Evolutionary conservation across 2,113 vertebrate species (phyloP), one percentile per base, ranked within the genome.

Genomic region (Lepus americanus): DNA sequence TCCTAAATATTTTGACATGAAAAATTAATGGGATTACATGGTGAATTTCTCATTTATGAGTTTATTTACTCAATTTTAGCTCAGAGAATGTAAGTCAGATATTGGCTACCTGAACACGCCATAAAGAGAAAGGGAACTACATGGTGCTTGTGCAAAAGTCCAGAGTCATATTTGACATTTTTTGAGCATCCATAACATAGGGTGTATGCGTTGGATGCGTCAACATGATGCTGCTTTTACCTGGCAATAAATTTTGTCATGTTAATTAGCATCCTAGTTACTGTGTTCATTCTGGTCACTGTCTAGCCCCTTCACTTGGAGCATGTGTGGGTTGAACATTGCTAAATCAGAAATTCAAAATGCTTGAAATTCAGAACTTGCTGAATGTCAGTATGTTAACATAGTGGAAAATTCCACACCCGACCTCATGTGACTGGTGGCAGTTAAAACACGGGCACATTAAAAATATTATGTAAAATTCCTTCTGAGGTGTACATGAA

Each of bases 41-140:
- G 20, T 55, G 44, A 67, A 73, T 59, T 82, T 36, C 20, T 85
- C 61, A 53, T 17, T 22, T 0, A 44, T 1, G 36, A 36, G 44
- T 80, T 83, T 76, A 67, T 72, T 70, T 72, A 77, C n/a, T 31
- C 59, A 73, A 25, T 63, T 90, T 80, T 92, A 82, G 9, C 16
- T 93, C 31, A 76, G 27, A 63, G 44, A 69, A 23, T n/a, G 8
- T 25, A 72, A 29, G 31, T 31, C 25, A 63, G 31, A 87, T 80
- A 73, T 9, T 84, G 13, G 14, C 53, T 51, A 39, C 33, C 22
- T 87, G 69, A 94, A 27, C 16, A 63, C 78, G 39, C 4, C n/a
- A 11, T 44, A 70, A 87, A 84, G 44, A 83, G 4, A 7, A 59
- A 59, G 13, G 2, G 53, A 27, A 53, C 6, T 51, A 9, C 3